Base-by-base conservation (phyloP, 2,113 vertebrate species). In the Galemys pyrenaicus region DNA sequence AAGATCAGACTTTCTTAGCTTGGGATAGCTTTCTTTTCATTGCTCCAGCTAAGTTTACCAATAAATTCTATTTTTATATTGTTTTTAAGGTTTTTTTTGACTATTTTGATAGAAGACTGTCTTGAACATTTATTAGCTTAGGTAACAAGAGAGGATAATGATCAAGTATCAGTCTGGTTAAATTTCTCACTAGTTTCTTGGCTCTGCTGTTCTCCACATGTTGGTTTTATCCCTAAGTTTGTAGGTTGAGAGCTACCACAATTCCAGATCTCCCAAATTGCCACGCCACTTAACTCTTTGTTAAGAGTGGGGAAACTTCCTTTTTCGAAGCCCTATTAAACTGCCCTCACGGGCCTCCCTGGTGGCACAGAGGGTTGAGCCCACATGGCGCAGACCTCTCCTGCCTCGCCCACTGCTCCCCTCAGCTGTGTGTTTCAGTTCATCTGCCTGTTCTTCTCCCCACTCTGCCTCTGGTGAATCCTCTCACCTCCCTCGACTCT, bases 1-100 rank as follows among this genome's bases (percentile, higher is more conserved):
- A 46, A 80, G 62, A 79, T 89, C 35, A 80, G 79, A 75, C 46
- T 49, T 44, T 68, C n/a, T 89, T 73, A 83, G 20, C 74, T 92
- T 75, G 60, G 19, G 28, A 74, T 60, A 56, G 51, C 15, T 92
- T 46, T 92, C 26, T 49, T 73, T 24, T 56, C 35, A 93, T 32
- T 30, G 71, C 9, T 92, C n/a, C 32, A 82, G 68, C 19, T 82
- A 81, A 93, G 16, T 89, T 92, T 67, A 92, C 41, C 51, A 94
- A 70, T 46, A 89, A 30, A 74, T 79, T 92, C 51, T 89, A 41
- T 24, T 56, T 84, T 87, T 89, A 80, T 26, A 54, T 44, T 84
- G 46, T 44, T 96, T 94, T 94, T 62, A 92, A 68, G 68, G 65
- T 35, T 49, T 90, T 71, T n/a, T 92, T 67, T 95, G 51, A 32